Base-by-base conservation (phyloP, 2,113 vertebrate species). In the Rhinolophus sinicus region DNA sequence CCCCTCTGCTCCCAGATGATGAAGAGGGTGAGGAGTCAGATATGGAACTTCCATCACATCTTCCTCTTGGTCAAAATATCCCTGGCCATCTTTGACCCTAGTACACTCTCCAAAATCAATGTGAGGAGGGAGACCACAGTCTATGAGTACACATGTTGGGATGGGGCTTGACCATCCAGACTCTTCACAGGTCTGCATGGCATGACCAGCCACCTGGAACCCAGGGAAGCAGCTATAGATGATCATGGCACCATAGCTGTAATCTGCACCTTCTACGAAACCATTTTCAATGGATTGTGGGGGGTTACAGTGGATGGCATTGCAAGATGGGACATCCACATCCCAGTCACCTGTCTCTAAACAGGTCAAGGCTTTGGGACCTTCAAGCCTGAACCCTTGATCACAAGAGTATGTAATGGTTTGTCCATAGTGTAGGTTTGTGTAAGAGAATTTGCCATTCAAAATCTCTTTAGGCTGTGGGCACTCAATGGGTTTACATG, bases 151-250 rank as follows among this genome's bases (percentile, higher is more conserved):
- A 62, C 99, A 99, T 0, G 98, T 0, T 2, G 99, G 99, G 28
- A 98, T 98, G 47, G 99, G 96, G 95, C 99, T 99, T 1, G 99
- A 99, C 99, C 99, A 99, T 6, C 99, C 99, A 0, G 97, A 95
- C 97, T 99, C 99, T 98, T 99, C 99, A 92, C 99, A 99, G 81
- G 99, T 99, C 93, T 99, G 98, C 98, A 99, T 99, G 97, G 99
- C 99, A 62, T 99, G 99, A 4, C 99, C 99, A 24, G 98, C 97
- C 0, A 99, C 98, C 96, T 99, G 99, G 95, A 99, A 99, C 44
- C 99, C 99, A 44, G 99, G 99, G 40, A 99, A 99, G 86, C 99
- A 99, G 97, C 99, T 99, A 91, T 99, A 99, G 98, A 99, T 99
- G n/a, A 99, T 99, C 96, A 99, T 99, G 67, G 99, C 99, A 0